Evolutionary conservation across 2,113 vertebrate species (phyloP), one percentile per base, ranked within the genome.

Genomic region (Glaucomys volans): DNA sequence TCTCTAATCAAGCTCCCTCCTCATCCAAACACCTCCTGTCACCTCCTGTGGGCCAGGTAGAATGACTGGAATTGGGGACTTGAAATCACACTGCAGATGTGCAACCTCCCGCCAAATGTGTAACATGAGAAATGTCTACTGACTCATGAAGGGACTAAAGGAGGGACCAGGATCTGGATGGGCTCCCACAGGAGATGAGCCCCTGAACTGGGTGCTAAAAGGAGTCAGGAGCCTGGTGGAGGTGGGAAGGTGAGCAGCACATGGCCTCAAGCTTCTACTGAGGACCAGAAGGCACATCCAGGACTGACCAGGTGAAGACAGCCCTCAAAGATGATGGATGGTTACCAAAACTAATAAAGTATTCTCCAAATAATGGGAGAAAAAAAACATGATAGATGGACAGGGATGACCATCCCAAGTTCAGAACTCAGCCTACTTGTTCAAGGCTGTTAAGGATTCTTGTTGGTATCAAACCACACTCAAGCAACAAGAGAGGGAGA

Each of bases 241-340:
- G 59, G 5, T 35, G 24, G 17, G 42, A 30, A 18, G 10, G 6
- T 14, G 50, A 54, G 9, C 5, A 0, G 0, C 22, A 62, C 6
- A 13, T 12, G 24, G 40, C 8, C 50, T 32, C 20, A 28, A 26
- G 28, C 9, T 67, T 85, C 37, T 35, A 32, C 42, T 22, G 14
- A 32, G 42, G 32, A 47, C 9, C 54, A 80, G 16, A 42, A n/a
- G 35, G 54, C 14, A 4, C 12, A 50, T 28, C 35, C 6, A 44
- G n/a, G n/a, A 42, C 10, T 13, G 24, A 84, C 1, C 1, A 0
- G 59, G 50, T 40, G 12, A 44, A 28, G 35, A 30, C 2, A 57
- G 69, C 18, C 47, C 40, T 79, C 42, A 17, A 71, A 32, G 28
- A 50, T 4, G 11, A 44, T 3, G 37, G 47, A 50, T 17, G 24